Percentiles rank a stretch among this genome's conserved stretches.
Evolutionary conservation across 2,797 vertebrate genomes (phyloP).

Genomic region (Rousettus madagascariensis): DNA sequence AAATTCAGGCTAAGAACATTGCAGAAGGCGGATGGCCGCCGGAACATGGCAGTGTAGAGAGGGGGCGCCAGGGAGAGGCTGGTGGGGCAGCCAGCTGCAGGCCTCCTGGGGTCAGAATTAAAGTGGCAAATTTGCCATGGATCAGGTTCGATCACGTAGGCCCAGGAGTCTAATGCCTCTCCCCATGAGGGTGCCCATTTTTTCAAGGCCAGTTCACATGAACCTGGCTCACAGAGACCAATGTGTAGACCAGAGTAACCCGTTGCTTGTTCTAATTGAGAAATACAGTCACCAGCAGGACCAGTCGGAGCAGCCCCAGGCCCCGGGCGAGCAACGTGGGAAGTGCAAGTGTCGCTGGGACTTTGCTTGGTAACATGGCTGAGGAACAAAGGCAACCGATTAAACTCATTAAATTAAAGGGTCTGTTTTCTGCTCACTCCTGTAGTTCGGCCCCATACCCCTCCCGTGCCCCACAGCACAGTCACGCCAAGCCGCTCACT

Average conservation of each 20-base stretch:
- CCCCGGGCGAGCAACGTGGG: background rate
- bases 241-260: background rate
- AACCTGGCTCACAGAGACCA: background rate
- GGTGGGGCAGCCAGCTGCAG: background rate
- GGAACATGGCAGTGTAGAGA: background rate
- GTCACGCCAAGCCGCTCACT: background rate
- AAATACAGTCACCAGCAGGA: background rate
- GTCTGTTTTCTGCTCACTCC: background rate
- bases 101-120: background rate
- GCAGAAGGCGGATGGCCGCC: fast-evolving
- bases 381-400: background rate
- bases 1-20: background rate
- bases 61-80: fast-evolving
- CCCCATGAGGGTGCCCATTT: background rate
- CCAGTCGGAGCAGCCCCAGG: background rate
- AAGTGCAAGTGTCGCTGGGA: background rate
- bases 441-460: background rate
- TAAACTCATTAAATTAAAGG: background rate
- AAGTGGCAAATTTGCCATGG: background rate
- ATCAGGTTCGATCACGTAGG: background rate
- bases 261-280: background rate
- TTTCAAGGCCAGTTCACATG: background rate
- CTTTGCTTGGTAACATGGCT: background rate
- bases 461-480: background rate
- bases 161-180: background rate